Conservation (phyloP, 2,888 invertebrate species). For the Macropis europaea region DNA sequence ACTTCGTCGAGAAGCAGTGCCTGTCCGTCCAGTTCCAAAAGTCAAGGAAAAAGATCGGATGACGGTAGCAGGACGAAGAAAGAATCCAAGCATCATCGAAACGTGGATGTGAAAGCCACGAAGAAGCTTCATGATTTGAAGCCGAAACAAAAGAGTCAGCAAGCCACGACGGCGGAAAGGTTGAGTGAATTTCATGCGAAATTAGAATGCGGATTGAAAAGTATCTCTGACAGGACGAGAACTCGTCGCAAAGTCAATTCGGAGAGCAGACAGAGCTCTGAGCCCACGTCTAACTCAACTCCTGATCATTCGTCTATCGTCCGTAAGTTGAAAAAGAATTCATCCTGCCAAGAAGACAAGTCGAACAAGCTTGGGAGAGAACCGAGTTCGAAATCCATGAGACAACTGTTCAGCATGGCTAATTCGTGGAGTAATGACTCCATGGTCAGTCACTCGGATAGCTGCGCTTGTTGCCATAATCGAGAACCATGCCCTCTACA, state of each 20-base stretch:
- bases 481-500: constrained; percentile 59
- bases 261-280: neutral
- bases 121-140: neutral
- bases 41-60: neutral
- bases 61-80: neutral
- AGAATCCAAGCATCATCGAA: neutral
- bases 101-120: neutral
- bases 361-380: constrained; percentile 39
- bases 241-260: neutral
- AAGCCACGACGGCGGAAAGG: constrained; percentile 16
- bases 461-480: constrained; percentile 65
- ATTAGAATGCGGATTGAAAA: constrained; percentile 55
- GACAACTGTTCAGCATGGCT: constrained; percentile 67
- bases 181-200: constrained; percentile 54
- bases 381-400: constrained; percentile 59
- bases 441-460: constrained; percentile 66
- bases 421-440: constrained; percentile 71
- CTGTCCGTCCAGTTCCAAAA: neutral
- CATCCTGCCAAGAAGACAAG: constrained; percentile 29
- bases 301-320: neutral
- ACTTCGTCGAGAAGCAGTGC: neutral
- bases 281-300: neutral
- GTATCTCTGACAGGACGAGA: constrained; percentile 45
- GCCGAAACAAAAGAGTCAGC: neutral
- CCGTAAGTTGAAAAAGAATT: constrained; percentile 5